phyloP scores from a whole-genome alignment of 2,113 vertebrate genomes.

The Helogale parvula region DNA sequence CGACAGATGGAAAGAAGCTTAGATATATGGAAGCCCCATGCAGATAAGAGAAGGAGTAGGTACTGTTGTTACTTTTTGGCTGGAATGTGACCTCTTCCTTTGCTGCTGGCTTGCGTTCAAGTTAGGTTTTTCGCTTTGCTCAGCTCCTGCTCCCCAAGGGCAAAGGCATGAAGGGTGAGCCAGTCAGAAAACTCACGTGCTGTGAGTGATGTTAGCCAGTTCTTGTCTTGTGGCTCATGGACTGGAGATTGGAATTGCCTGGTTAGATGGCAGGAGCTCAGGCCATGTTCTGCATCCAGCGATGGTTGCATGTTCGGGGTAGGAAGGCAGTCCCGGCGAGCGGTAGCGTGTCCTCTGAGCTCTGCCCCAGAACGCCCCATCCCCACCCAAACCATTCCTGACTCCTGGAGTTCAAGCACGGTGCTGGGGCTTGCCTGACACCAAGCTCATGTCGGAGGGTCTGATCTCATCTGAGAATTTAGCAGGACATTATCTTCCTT shows the following conservation, averaged over 20 bases:
- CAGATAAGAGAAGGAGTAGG: not conserved
- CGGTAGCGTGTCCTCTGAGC: not conserved
- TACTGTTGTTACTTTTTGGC: too few species aligned
- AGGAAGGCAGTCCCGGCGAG: not conserved
- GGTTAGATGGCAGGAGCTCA: too few species aligned
- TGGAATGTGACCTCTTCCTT: not conserved
- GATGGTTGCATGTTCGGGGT: not conserved
- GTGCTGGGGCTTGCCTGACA: not conserved
- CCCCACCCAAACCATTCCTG: not conserved
- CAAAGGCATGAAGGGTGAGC: not conserved
- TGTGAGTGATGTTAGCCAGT: not conserved
- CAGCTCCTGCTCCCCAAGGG: not conserved
- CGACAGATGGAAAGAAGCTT: not conserved
- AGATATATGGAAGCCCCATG: not conserved
- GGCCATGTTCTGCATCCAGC: not conserved
- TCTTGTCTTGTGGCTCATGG: not conserved
- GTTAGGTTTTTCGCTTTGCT: not conserved
- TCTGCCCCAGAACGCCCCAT: not conserved
- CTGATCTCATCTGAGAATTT: not conserved
- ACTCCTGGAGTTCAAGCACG: not conserved
- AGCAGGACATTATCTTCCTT: not conserved
- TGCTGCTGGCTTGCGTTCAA: not conserved
- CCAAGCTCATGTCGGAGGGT: not conserved
- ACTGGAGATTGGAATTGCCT: too few species aligned
- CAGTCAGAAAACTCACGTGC: not conserved